Base-by-base conservation (phyloP, 2,888 invertebrate species). In the Chydorus sphaericus region DNA sequence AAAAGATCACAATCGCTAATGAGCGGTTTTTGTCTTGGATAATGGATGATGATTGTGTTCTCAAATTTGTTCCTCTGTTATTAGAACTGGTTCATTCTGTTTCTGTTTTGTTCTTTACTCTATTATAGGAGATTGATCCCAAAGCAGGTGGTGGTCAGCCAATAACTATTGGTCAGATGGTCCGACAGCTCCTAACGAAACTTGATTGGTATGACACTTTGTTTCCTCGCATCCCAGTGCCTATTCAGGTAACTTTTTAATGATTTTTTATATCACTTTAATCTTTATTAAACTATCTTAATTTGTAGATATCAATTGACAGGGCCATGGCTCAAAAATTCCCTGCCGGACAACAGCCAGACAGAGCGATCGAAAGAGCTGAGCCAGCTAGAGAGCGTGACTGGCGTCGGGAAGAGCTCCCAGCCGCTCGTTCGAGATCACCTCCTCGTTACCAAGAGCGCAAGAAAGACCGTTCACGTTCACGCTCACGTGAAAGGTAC, bases 171-270 rank as follows among this genome's bases (percentile, higher is more conserved):
- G 98, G 98, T 0, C 86, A 88, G 63, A 83, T 97, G 74, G 77
- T 89, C 16, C 80, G 91, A 39, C 91, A 92, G 69, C 91, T 91
- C 79, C 77, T 97, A 55, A 84, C 89, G 58, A 94, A 97, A 69
- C 75, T 98, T 57, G 98, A 99, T 69, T 99, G 98, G 97, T 98
- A 94, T 73, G 90, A 91, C 39, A 98, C 98, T 1, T 75, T 98
- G 18, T 99, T 99, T 69, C 98, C 98, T 0, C 78, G 98, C 62
- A 97, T 99, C 69, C 98, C 98, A 0, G 97, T 98, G 58, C 96
- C 97, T 26, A 94, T 97, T 65, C 79, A 80, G 70, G 69, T 70
- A 63, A 30, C n/a, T 29, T 29, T 50, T 37, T 57, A 11, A 30
- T 49, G 16, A 50, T 23, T 14, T 26, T 54, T 55, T 39, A 37